These are phyloP conservation scores for Rhadina sibilatrix DNA, from an alignment of 2,113 vertebrate genomes.

Conservation along the genomic window DNA sequence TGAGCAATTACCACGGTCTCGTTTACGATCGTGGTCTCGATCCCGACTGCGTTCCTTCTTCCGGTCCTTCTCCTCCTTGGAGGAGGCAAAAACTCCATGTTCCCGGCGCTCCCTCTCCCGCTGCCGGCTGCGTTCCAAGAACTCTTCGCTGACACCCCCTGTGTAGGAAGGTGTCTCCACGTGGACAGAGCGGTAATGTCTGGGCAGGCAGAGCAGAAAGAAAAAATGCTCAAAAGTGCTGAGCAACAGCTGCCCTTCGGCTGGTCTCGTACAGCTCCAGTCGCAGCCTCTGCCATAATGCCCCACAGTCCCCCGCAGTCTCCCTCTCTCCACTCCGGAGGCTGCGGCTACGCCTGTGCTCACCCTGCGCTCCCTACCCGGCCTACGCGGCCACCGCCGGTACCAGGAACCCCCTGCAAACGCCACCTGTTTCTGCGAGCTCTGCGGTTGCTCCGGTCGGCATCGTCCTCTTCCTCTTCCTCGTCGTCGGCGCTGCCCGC, in stretches of 20 bases:
- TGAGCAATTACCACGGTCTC: constrained; percentile 75
- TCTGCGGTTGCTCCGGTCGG: background rate
- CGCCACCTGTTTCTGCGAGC: constrained; percentile 84
- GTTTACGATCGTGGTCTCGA: constrained; percentile 72
- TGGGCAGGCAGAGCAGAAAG: background rate
- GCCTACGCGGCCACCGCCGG: accelerated
- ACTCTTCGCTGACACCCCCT: constrained; percentile 95
- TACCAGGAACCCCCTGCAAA: accelerated
- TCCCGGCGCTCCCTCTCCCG: constrained; percentile 90
- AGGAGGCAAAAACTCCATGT: constrained; percentile 92
- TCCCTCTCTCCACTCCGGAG: background rate
- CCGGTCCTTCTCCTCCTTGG: constrained; percentile 88
- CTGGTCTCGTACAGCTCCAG: no score
- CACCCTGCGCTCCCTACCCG: accelerated
- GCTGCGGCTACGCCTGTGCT: background rate
- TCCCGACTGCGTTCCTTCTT: constrained; percentile 80
- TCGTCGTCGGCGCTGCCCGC: constrained; percentile 83
- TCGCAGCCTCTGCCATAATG: accelerated
- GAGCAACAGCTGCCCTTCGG: background rate
- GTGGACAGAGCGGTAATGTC: constrained; percentile 90
- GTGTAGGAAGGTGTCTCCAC: constrained; percentile 94
- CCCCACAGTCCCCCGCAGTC: background rate
- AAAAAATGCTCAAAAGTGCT: background rate
- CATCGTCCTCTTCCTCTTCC: constrained; percentile 64
- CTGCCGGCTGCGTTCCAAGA: constrained; percentile 87